These are phyloP conservation scores for Dinoponera quadriceps DNA, from an alignment of 1,140 invertebrate species.

Conservation along the genomic window DNA sequence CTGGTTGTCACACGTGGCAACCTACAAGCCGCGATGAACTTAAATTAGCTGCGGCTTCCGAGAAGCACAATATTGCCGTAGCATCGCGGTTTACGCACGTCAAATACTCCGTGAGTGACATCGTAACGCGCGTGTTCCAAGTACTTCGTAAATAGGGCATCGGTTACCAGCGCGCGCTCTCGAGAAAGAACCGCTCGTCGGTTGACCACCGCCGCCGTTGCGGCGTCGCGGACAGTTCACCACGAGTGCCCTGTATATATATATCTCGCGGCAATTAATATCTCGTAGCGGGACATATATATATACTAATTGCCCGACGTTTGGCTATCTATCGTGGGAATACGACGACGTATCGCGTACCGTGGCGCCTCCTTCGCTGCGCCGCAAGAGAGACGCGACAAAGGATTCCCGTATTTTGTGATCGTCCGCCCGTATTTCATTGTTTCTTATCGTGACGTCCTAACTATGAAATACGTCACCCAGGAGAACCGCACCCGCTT, in stretches of 20 bases:
- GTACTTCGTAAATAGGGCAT: neutral
- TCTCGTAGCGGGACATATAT: neutral
- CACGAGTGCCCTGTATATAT: neutral
- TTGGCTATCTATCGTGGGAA: neutral
- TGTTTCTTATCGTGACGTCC: slow-evolving; percentile 53
- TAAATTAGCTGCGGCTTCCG: neutral
- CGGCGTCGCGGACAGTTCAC: neutral
- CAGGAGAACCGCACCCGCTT: slow-evolving; percentile 39
- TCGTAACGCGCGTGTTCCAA: neutral
- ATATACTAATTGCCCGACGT: slow-evolving; percentile 14
- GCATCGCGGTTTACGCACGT: neutral
- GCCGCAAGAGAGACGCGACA: neutral
- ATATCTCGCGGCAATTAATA: neutral
- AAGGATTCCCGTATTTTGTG: slow-evolving; percentile 45
- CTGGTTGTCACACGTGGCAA: too few species aligned
- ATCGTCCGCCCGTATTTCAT: slow-evolving; percentile 44
- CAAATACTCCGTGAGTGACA: neutral
- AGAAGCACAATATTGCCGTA: neutral
- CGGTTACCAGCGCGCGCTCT: neutral
- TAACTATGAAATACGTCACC: slow-evolving; percentile 58
- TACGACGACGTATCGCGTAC: neutral
- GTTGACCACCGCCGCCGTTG: too few species aligned
- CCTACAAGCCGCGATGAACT: neutral
- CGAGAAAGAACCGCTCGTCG: neutral
- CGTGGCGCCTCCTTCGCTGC: neutral